A percentile compares a stretch with the other conserved stretches of the same genome.
These are phyloP conservation scores for Pelmatolapia mariae DNA, from an alignment of 2,113 vertebrate genomes.

Conservation along the genomic window DNA sequence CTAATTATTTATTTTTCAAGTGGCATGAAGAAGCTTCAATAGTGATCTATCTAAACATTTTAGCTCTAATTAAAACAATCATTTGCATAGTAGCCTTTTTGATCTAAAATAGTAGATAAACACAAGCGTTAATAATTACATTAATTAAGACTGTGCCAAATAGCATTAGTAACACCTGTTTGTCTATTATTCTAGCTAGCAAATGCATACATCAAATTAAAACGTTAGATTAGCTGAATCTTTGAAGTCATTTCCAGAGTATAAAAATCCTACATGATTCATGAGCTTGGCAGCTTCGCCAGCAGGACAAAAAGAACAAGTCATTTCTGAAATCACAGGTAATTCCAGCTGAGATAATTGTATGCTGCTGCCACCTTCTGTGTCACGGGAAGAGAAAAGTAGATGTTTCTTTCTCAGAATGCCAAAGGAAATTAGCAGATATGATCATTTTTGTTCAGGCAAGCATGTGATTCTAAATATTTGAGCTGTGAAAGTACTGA, in stretches of 20 bases:
- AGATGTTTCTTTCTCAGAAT: not conserved
- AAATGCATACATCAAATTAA: not conserved
- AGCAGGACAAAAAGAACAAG: not conserved
- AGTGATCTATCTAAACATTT: not conserved
- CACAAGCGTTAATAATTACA: not conserved
- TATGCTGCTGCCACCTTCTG: not conserved
- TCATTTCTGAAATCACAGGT: not conserved
- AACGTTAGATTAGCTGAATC: not conserved
- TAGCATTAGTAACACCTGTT: not conserved
- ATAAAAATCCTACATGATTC: not conserved
- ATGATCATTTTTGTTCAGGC: not conserved
- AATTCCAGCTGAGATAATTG: not conserved
- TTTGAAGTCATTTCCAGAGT: not conserved
- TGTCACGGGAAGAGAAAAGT: not conserved
- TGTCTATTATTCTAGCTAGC: not conserved
- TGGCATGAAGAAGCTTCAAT: not conserved
- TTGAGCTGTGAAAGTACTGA: not conserved
- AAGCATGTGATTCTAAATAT: not conserved
- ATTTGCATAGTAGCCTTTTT: not conserved
- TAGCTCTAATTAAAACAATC: not conserved
- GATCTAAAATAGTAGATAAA: not conserved
- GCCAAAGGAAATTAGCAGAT: not conserved
- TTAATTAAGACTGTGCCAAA: not conserved
- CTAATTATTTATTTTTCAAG: not conserved
- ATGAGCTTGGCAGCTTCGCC: not conserved